Percentiles rank a stretch among this genome's conserved stretches.
Conservation (phyloP, 2,888 invertebrate genomes). For the Microplitis deprimator region DNA sequence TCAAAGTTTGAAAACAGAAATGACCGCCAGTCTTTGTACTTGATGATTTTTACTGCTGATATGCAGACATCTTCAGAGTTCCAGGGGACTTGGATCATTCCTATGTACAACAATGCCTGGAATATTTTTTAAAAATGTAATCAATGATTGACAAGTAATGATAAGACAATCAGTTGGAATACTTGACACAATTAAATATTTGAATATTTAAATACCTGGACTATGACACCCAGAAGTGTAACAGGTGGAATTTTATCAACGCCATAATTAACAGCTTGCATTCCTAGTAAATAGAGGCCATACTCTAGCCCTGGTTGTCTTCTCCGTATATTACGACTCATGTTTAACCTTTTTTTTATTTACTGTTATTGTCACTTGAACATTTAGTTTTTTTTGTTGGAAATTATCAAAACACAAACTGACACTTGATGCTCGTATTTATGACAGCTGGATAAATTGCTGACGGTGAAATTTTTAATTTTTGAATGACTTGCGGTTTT, state of each 20-base stretch:
- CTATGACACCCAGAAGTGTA: conserved; percentile 71
- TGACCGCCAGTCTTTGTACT: conserved; percentile 70
- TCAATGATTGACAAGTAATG: no score
- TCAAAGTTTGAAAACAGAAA: conserved; percentile 74
- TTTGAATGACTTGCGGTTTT: no score
- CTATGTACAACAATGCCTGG: conserved; percentile 72
- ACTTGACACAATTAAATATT: not conserved
- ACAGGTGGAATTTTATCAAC: conserved; percentile 74
- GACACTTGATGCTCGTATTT: not conserved
- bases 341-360: conserved; percentile 24
- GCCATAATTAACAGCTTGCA: conserved; percentile 69
- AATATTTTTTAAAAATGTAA: not conserved
- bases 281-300: conserved; percentile 61
- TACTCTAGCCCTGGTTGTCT: conserved; percentile 64
- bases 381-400: not conserved
- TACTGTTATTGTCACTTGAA: not conserved
- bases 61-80: conserved; percentile 73
- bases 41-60: conserved; percentile 72
- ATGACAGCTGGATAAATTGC: no score
- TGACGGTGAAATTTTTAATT: not conserved
- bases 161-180: no score
- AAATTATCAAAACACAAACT: not conserved
- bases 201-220: conserved; percentile 63
- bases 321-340: conserved; percentile 58
- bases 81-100: conserved; percentile 73